Evolutionary conservation across 2,888 invertebrate genomes (phyloP), one percentile per base, ranked within the genome.

Genomic region (Microctonus aethiopoides): DNA sequence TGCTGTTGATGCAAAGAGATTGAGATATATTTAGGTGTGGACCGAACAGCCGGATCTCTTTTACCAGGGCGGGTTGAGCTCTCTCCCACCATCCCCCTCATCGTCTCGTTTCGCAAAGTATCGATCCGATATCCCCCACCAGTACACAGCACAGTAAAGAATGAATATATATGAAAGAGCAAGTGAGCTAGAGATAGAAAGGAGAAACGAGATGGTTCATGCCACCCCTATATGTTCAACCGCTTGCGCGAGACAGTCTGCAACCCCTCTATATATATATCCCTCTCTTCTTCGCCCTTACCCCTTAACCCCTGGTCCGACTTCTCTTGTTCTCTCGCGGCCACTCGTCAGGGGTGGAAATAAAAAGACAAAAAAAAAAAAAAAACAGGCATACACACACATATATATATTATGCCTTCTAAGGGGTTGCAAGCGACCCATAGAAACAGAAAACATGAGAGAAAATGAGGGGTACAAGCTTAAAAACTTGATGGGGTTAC

Each of bases 61-160:
- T 70, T 68, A 66, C 68, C 52, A 29, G 72, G 68, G 67, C 70
- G 72, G 69, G 65, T 64, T 68, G 32, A 29, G 4, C 29, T 7
- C 71, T 68, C 29, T 7, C 71, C 68, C 46, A 66, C 68, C 75
- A 75, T 75, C 73, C 76, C 75, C 74, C 72, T 73, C 68, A 68
- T 72, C 73, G 74, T 76, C 75, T 77, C 73, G 74, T 83, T 83
- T 82, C 74, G 77, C 82, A 76, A 78, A 83, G 83, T 85, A 85
- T 85, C 84, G 84, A 85, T 85, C 84, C 77, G 79, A 80, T 80
- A 79, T 77, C 78, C 79, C 80, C 78, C 70, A 67, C 67, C 62
- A 67, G 59, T 16, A 51, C 20, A 36, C 26, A 32, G 57, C n/a
- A n/a, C n/a, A n/a, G n/a, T n/a, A n/a, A n/a, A n/a, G n/a, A n/a